These are phyloP conservation scores for Muntiacus reevesi DNA, from an alignment of 2,113 vertebrate genomes.

Conservation along the genomic window DNA sequence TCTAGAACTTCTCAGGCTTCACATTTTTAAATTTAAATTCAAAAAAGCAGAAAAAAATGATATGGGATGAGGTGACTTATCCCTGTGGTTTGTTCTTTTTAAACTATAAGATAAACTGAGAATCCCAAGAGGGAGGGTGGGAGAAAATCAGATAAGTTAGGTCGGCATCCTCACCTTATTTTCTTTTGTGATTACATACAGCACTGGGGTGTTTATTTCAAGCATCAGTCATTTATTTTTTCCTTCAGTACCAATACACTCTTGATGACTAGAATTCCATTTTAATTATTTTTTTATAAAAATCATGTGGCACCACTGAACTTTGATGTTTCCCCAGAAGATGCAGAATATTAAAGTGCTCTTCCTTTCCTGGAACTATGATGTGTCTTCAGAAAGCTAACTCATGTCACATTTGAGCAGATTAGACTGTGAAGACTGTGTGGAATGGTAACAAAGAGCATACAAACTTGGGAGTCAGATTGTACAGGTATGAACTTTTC, in stretches of 20 bases:
- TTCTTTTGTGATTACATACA: not conserved
- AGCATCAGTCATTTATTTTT: not conserved
- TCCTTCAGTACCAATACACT: not conserved
- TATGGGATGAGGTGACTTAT: conserved; percentile 17
- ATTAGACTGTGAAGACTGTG: not conserved
- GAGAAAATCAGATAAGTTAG: not conserved
- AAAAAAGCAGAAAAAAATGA: conserved; percentile 48
- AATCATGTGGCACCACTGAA: not conserved
- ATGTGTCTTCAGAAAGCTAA: not conserved
- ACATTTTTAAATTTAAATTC: conserved; percentile 59
- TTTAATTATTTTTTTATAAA: conserved; percentile 33
- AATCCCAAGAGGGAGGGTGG: not conserved
- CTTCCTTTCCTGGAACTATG: not conserved
- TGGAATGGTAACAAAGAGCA: not conserved
- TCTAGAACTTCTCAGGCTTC: conserved; percentile 59
- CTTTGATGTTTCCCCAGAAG: not conserved
- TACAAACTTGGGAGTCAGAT: not conserved
- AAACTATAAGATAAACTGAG: conserved; percentile 24
- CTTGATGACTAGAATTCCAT: not conserved
- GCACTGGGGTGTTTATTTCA: conserved; percentile 12
- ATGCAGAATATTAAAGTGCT: not conserved
- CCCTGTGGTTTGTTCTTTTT: not conserved
- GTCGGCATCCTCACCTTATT: not conserved
- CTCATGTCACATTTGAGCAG: not conserved
- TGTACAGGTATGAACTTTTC: not conserved